phyloP scores from a whole-genome alignment of 2,888 invertebrate species.

The Lithophane ornitopus region DNA sequence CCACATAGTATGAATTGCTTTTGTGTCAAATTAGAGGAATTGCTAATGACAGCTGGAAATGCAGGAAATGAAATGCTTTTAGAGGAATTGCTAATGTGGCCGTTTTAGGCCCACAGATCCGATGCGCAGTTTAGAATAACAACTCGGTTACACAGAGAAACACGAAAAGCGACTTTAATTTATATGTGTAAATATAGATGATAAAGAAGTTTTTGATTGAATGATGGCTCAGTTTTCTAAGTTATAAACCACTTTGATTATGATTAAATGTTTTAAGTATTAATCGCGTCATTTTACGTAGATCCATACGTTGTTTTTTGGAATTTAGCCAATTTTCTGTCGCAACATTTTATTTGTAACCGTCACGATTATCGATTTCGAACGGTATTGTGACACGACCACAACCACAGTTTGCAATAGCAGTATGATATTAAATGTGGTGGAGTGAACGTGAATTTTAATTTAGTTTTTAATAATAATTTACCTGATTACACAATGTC shows the following conservation, averaged over 20 bases:
- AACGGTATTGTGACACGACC: neutral
- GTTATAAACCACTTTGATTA: neutral
- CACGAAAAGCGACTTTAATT: neutral
- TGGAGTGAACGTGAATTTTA: neutral
- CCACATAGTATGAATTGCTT: too few species aligned
- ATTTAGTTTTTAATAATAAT: neutral
- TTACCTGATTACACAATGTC: too few species aligned
- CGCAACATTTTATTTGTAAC: neutral
- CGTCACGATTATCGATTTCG: neutral
- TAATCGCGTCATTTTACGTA: neutral
- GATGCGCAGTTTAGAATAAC: neutral
- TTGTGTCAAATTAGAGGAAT: too few species aligned
- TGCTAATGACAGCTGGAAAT: too few species aligned
- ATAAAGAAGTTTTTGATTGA: neutral
- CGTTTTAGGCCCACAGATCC: too few species aligned
- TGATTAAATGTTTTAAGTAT: neutral
- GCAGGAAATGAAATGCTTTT: too few species aligned
- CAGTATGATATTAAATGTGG: neutral
- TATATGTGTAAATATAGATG: neutral
- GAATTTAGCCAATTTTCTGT: neutral
- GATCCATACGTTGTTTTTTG: neutral
- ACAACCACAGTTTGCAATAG: conserved; percentile 9
- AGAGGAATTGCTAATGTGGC: too few species aligned
- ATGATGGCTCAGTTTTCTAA: neutral
- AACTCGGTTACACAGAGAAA: neutral